Conservation (phyloP, 2,888 invertebrate species). For the Mallateleia sp. region DNA sequence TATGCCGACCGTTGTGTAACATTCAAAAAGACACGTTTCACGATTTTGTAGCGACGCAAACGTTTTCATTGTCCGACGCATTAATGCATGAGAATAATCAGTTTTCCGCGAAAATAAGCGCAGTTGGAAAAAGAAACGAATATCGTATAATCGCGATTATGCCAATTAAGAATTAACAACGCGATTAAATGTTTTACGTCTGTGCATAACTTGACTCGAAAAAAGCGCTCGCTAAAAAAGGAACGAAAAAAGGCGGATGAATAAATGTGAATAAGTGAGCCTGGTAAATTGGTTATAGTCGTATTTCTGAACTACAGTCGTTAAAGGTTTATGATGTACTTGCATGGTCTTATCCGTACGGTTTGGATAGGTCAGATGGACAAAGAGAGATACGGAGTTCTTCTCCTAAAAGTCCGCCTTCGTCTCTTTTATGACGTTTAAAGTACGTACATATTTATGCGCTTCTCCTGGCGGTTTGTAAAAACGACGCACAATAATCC, state of each 20-base stretch:
- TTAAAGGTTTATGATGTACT: constrained; percentile 77
- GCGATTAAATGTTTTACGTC: constrained; percentile 64
- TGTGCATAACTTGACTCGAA: constrained; percentile 49
- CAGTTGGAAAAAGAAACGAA: not conserved
- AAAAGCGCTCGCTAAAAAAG: constrained; percentile 38
- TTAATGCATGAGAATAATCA: constrained; percentile 43
- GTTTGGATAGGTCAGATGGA: constrained; percentile 74
- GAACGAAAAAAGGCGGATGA: constrained; percentile 48
- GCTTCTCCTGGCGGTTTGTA: constrained; percentile 59
- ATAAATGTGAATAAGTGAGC: constrained; percentile 73
- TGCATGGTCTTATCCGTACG: constrained; percentile 67
- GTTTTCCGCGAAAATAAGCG: constrained; percentile 1
- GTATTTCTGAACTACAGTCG: constrained; percentile 77
- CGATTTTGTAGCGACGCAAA: constrained; percentile 10
- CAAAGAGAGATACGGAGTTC: constrained; percentile 60
- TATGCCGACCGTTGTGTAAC: constrained; percentile 19
- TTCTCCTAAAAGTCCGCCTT: constrained; percentile 70
- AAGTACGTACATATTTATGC: constrained; percentile 76
- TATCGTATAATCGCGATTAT: constrained; percentile 36
- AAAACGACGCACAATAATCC: constrained; percentile 69
- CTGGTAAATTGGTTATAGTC: constrained; percentile 76
- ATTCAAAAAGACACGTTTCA: constrained; percentile 19
- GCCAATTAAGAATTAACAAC: constrained; percentile 61
- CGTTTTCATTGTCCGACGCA: constrained; percentile 36
- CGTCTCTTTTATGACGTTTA: constrained; percentile 75